Percentiles rank a stretch among this genome's conserved stretches.
Conservation (phyloP, 2,888 invertebrate genomes). For the Caenorhabditis sp. region DNA sequence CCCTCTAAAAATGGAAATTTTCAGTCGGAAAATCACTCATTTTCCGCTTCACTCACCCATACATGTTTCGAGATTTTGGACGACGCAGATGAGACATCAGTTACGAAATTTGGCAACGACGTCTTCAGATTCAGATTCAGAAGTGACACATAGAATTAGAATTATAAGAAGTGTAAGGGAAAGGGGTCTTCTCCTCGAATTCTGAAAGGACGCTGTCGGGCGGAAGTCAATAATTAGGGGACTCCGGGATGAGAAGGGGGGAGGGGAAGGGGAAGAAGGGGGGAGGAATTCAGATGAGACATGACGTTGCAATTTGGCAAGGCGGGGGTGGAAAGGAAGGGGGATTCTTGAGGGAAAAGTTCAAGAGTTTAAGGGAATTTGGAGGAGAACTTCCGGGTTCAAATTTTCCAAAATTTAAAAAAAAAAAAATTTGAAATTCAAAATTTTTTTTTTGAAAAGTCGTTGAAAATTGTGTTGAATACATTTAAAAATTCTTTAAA, state of each 20-base stretch:
- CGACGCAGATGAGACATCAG: not conserved
- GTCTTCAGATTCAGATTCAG: too few species aligned
- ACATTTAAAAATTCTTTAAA: too few species aligned
- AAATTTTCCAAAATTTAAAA: too few species aligned
- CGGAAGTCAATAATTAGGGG: slow-evolving; percentile 34
- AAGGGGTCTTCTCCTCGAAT: too few species aligned
- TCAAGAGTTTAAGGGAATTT: not conserved
- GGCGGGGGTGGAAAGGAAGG: not conserved
- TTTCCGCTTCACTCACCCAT: slow-evolving; percentile 24
- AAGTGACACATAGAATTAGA: too few species aligned
- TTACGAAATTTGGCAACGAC: too few species aligned
- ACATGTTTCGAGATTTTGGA: slow-evolving; percentile 18
- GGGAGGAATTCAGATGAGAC: not conserved
- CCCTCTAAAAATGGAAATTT: not conserved
- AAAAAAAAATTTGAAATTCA: too few species aligned
- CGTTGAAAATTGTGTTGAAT: too few species aligned
- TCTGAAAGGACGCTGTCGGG: not conserved
- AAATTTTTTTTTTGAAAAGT: too few species aligned
- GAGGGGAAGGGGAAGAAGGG: too few species aligned
- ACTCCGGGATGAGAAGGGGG: not conserved
- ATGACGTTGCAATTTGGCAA: not conserved
- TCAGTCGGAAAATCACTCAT: not conserved
- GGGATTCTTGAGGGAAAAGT: not conserved
- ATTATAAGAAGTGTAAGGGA: too few species aligned
- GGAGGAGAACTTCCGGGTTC: too few species aligned